Evolutionary conservation across 1,140 invertebrate genomes (phyloP).

Genomic region (Tigriopus japonicus): DNA sequence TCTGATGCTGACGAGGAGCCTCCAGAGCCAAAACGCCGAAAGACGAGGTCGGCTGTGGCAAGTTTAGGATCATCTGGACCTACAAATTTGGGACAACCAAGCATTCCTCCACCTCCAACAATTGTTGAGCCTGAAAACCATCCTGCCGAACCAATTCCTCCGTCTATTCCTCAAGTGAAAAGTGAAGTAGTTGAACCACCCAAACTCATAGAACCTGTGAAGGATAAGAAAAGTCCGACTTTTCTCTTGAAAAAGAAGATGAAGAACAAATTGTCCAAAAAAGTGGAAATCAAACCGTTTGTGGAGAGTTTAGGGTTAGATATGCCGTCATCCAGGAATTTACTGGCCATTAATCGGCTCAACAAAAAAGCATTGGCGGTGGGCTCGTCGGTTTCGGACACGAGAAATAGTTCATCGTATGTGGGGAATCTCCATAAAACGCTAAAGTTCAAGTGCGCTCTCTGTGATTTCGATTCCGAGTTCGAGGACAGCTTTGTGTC

Average conservation of each 20-base stretch:
- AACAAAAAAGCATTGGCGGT: background rate
- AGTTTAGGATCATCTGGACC: no score
- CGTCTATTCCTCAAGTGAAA: no score
- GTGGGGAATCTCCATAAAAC: background rate
- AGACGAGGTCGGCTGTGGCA: no score
- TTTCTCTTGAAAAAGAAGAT: background rate
- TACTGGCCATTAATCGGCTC: background rate
- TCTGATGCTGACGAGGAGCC: no score
- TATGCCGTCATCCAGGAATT: background rate
- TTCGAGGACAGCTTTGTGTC: background rate
- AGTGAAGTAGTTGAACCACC: no score
- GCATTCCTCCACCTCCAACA: no score
- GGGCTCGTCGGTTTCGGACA: background rate
- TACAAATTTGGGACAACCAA: no score
- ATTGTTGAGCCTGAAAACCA: no score
- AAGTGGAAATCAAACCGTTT: background rate
- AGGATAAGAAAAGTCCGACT: no score
- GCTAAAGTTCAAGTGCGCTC: background rate
- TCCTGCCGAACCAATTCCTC: no score
- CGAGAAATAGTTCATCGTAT: background rate
- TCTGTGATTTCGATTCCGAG: background rate
- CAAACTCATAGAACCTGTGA: no score
- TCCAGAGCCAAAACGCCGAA: no score
- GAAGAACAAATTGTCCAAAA: background rate
- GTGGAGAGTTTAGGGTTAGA: background rate